Conservation (phyloP, 1,140 invertebrate species). For the Drosophila mojavensis region DNA sequence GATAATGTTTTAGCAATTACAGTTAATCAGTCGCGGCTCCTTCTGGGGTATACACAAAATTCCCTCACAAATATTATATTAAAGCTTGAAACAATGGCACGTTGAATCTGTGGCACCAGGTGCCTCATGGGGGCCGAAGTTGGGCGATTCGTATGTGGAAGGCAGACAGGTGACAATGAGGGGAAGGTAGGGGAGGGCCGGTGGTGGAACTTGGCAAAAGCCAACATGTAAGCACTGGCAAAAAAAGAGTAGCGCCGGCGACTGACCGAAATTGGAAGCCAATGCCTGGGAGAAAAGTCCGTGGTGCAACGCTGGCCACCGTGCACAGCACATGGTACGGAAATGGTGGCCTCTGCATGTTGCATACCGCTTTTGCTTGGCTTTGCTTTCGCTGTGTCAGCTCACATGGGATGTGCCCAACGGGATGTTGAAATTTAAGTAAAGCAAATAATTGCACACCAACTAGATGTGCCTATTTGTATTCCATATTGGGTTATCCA, state of each 20-base stretch:
- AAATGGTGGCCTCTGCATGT: slow-evolving; percentile 5
- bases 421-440: slow-evolving; percentile 6
- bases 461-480: background rate
- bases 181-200: background rate
- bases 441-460: background rate
- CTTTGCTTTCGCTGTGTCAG: slow-evolving; percentile 6
- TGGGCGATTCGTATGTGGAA: background rate
- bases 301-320: slow-evolving; percentile 20
- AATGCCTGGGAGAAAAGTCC: slow-evolving; percentile 13
- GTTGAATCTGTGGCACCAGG: slow-evolving; percentile 2
- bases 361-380: background rate
- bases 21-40: too few relatives aligned
- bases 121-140: background rate
- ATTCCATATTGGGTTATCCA: background rate
- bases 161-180: background rate
- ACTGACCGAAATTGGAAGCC: slow-evolving; percentile 37
- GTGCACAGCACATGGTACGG: slow-evolving; percentile 7
- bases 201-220: slow-evolving; percentile 15
- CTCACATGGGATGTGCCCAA: slow-evolving; percentile 1
- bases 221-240: slow-evolving; percentile 30
- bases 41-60: too few relatives aligned
- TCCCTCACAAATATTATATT: background rate
- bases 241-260: slow-evolving; percentile 18
- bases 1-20: too few relatives aligned
- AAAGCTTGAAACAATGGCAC: slow-evolving; percentile 43